phyloP scores from a whole-genome alignment of 1,140 invertebrate species.

The Aphaenogaster ashmeadi region DNA sequence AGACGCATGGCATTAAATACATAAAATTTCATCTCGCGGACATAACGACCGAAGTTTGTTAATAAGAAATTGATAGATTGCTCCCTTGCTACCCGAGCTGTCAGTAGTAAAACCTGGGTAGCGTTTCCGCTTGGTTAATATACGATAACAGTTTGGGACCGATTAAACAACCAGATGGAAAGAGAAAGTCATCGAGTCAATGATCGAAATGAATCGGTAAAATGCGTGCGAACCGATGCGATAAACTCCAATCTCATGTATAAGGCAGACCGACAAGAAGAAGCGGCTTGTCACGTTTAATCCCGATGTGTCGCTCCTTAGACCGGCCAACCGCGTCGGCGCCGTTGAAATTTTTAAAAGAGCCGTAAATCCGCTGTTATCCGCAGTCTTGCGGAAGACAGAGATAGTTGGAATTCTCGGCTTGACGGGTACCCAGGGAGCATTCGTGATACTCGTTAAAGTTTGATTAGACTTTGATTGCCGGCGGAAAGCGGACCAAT shows the following conservation, averaged over 20 bases:
- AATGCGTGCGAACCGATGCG: not conserved
- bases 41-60: conserved; percentile 57
- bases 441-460: conserved; percentile 80
- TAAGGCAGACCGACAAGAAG: conserved; percentile 11
- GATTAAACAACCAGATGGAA: not conserved
- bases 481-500: conserved; percentile 73
- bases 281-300: conserved; percentile 43
- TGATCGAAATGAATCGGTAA: conserved; percentile 29
- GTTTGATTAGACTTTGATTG: conserved; percentile 82
- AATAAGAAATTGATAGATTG: conserved; percentile 51
- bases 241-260: not conserved
- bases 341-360: conserved; percentile 67
- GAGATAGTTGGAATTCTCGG: conserved; percentile 53
- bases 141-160: not conserved
- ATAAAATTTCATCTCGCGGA: conserved; percentile 36
- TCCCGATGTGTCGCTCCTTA: conserved; percentile 13
- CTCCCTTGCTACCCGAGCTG: not conserved
- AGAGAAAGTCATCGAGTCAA: conserved; percentile 4
- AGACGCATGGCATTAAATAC: conserved; percentile 45
- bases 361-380: conserved; percentile 68
- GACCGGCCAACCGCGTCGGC: conserved; percentile 16
- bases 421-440: conserved; percentile 64
- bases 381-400: conserved; percentile 39
- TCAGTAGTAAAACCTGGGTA: conserved; percentile 1
- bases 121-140: conserved; percentile 3